Evolutionary conservation across 2,888 invertebrate genomes (phyloP).

Genomic region (Limulus polyphemus): DNA sequence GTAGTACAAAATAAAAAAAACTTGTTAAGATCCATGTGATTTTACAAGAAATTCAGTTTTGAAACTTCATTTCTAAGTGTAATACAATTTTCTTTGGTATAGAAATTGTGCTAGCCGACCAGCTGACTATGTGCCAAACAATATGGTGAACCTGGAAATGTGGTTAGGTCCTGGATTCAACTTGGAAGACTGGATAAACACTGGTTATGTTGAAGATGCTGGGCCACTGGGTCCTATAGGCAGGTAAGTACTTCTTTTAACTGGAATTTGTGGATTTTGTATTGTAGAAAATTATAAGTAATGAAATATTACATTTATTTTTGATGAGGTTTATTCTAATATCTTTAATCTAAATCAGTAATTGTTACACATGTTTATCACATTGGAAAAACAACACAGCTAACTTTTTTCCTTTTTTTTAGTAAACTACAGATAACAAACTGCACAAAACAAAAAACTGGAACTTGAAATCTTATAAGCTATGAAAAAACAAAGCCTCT

Average conservation of each 20-base stretch:
- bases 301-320: neutral
- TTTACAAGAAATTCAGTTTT: no score
- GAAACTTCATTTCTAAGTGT: no score
- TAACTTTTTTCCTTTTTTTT: no score
- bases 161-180: constrained; percentile 53
- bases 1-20: no score
- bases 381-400: no score
- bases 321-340: neutral
- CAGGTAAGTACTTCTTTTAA: constrained; percentile 30
- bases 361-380: no score
- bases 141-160: constrained; percentile 53
- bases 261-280: neutral
- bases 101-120: constrained; percentile 8
- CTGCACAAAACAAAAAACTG: no score
- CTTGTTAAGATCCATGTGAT: no score
- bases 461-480: no score
- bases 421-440: no score
- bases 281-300: neutral
- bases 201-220: constrained; percentile 33
- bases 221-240: constrained; percentile 38
- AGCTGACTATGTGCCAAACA: constrained; percentile 30
- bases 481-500: no score
- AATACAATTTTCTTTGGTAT: constrained; percentile 3
- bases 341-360: neutral
- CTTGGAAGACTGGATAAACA: constrained; percentile 36